Base-by-base conservation (phyloP, 2,888 invertebrate genomes). In the Eristalis tenax region DNA sequence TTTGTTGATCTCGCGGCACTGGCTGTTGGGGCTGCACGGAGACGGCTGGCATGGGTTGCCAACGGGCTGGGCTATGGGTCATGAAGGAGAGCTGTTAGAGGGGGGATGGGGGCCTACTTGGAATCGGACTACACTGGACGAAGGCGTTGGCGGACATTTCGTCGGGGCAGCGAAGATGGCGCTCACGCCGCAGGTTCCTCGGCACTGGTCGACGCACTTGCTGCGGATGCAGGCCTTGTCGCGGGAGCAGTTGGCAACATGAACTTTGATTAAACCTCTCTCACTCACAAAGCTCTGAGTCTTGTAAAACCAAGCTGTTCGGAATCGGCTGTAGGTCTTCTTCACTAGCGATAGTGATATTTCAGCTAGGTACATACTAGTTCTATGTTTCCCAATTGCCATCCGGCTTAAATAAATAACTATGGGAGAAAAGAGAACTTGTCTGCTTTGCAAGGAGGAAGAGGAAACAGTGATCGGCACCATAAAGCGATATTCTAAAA, bases 121-220 rank as follows among this genome's bases (percentile, higher is more conserved):
- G 90, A 83, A 93, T 93, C 56, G 93, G 92, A 81, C 93, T 92
- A 90, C 97, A 97, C 83, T 95, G 94, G 88, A 94, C 94, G 91
- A 96, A 96, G 15, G 96, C 96, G 93, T 96, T 95, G 32, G 96
- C 97, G 83, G 94, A 94, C 91, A 95, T 95, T 88, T 95, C 95
- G 28, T 94, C 93, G 0, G 94, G 94, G 90, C 97, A 97, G 73
- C 94, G 94, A 90, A 97, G 82, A 95, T 93, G 6, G 97, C 96
- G 90, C 96, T 96, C 64, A 95, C 92, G 23, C 96, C 97, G 90
- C 97, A 97, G 4, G 95, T 95, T 38, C 96, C 96, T 2, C 95
- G 95, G 90, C 97, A 98, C 6, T 97, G 97, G 93, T 97, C 96
- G 89, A 94, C 94, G 91, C 97, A 97, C 94, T 96, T 96, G 91